Percentiles rank a stretch among this genome's conserved stretches.
These are phyloP conservation scores for Salvelinus sp. DNA, from an alignment of 2,113 vertebrate genomes.

Conservation along the genomic window DNA sequence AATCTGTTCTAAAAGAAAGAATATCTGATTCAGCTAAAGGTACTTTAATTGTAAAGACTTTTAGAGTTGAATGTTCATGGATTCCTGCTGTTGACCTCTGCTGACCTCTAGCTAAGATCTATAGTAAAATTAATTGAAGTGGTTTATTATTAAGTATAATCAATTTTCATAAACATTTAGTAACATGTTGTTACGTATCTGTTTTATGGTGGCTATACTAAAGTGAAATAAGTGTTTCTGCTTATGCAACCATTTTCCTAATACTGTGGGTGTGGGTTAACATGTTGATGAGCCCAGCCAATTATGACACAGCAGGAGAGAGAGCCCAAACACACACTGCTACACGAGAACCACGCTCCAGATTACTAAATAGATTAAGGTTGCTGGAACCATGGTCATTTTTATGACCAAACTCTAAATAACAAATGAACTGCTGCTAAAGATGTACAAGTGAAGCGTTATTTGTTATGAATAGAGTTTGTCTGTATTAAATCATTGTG, in stretches of 20 bases:
- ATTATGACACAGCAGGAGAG: conserved; percentile 39
- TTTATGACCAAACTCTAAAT: neutral
- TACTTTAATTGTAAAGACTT: conserved; percentile 53
- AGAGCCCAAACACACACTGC: conserved; percentile 50
- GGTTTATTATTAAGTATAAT: too few relatives aligned
- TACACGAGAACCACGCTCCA: conserved; percentile 46
- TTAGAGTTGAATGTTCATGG: neutral
- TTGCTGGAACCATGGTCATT: too few relatives aligned
- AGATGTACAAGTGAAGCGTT: neutral
- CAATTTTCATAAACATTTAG: too few relatives aligned
- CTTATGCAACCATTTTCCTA: conserved; percentile 31
- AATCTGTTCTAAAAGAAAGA: conserved; percentile 73
- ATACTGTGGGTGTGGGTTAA: conserved; percentile 22
- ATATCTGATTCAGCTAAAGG: conserved; percentile 82
- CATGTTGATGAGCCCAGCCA: conserved; percentile 45
- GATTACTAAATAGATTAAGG: conserved; percentile 9
- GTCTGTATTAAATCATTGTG: neutral
- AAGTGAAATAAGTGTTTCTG: conserved; percentile 15
- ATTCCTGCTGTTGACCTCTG: neutral
- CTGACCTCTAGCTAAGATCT: too few relatives aligned
- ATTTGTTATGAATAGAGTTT: neutral
- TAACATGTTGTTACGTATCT: conserved; percentile 7
- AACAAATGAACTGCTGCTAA: neutral
- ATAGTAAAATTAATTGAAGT: too few relatives aligned
- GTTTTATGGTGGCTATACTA: conserved; percentile 9